These are phyloP conservation scores for Astropecten irregularis DNA, from an alignment of 53 echinoderm and acorn worm species.

Conservation along the genomic window DNA sequence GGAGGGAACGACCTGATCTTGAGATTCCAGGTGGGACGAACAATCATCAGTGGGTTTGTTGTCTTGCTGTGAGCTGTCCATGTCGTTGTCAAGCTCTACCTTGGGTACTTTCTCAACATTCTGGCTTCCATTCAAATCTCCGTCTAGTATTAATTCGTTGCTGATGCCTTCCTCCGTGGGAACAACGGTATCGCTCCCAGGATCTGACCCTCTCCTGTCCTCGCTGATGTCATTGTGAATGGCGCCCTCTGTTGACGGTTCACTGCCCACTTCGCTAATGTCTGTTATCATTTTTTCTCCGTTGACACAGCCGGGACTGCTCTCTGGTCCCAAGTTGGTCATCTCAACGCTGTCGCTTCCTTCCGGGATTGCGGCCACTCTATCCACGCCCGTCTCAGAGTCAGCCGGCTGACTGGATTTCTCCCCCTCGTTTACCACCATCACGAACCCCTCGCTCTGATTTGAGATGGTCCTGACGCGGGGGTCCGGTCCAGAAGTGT, in stretches of 20 bases:
- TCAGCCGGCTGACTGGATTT: not conserved
- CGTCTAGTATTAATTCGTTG: not conserved
- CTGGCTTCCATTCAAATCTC: not conserved
- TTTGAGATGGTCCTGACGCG: slow-evolving; percentile 20
- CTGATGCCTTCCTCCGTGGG: not conserved
- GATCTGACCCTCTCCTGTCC: too few species aligned
- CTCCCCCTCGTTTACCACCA: not conserved
- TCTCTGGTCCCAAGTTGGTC: not conserved
- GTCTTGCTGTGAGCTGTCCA: not conserved
- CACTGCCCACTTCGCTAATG: not conserved
- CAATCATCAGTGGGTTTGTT: not conserved
- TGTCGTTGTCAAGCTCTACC: not conserved
- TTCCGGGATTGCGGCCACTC: not conserved
- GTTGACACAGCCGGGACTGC: not conserved
- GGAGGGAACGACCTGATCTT: not conserved
- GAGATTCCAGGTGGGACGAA: not conserved
- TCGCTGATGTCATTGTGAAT: not conserved
- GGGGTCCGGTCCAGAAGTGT: not conserved
- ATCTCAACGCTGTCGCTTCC: not conserved
- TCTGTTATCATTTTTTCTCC: not conserved
- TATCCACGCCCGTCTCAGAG: not conserved
- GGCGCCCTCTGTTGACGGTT: not conserved
- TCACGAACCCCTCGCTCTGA: not conserved
- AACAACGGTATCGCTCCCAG: too few species aligned
- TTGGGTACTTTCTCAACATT: not conserved